Evolutionary conservation across 2,113 vertebrate species (phyloP), one percentile per base, ranked within the genome.

Genomic region (Scopus umbretta): DNA sequence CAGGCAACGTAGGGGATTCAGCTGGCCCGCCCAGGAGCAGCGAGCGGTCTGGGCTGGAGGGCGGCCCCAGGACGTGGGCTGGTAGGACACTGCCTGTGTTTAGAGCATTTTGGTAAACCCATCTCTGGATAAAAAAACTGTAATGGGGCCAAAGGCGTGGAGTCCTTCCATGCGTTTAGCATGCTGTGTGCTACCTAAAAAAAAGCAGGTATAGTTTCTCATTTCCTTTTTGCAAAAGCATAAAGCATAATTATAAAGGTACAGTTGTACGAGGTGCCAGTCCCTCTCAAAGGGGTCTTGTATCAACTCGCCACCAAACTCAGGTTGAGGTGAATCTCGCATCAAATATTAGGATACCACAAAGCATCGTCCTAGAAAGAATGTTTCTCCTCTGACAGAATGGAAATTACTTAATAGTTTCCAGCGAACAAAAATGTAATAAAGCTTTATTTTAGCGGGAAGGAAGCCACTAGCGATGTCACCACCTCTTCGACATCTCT

Each of bases 171-270:
- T 42, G 36, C 6, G 45, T 55, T 76, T 34, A 45, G 25, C 22
- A 34, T 52, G n/a, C 14, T 11, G 18, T 0, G 4, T 34, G 27
- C 55, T 70, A 18, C 13, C 1, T 50, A 26, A 47, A 74, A 26
- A 47, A 74, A 30, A 38, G 2, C 27, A 34, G 30, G 10, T 13
- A 10, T 23, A 0, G 0, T 34, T 52, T 45, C 50, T 70, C 6
- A 3, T 50, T 38, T n/a, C 22, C 25, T 30, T 55, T 43, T 53
- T 34, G 13, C 29, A 13, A 18, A 81, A 61, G 52, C 29, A 8
- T 29, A n/a, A 58, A 38, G 23, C 14, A 1, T 40, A 36, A 32
- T 66, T 56, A 50, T 6, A 26, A 19, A 25, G 61, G 16, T 47
- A 0, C 20, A 13, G 22, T 32, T 26, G 21, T 29, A 5, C 18